Evolutionary conservation across 2,113 vertebrate species (phyloP).

Genomic region (Alces alces): DNA sequence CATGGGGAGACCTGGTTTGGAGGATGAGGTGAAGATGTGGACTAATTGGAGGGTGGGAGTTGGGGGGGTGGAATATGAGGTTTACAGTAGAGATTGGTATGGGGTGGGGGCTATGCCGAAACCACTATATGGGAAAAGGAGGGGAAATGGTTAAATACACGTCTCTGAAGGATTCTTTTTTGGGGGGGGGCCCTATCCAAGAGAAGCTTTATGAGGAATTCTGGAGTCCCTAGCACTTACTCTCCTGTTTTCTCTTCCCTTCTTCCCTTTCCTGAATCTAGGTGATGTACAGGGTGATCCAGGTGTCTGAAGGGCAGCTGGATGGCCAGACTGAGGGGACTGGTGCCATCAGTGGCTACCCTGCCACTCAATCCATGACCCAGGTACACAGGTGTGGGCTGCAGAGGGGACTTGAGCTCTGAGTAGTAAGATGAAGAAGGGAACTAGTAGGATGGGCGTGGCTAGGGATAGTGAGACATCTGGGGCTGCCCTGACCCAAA

Average conservation of each 20-base stretch:
- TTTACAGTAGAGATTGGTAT: neutral
- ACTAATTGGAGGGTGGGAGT: neutral
- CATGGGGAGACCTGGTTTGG: neutral
- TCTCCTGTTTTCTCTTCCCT: neutral
- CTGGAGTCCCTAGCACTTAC: neutral
- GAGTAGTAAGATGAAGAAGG: neutral
- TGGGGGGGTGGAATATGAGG: neutral
- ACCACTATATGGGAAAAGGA: neutral
- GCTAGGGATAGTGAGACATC: neutral
- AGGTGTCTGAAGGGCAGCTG: constrained; percentile 93
- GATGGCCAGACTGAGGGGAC: constrained; percentile 90
- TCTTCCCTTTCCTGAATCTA: constrained; percentile 45
- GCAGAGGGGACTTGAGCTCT: neutral
- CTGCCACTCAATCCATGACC: constrained; percentile 88
- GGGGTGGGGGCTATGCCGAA: neutral
- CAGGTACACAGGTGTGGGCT: constrained; percentile 79
- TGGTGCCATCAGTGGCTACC: constrained; percentile 92
- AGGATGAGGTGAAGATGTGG: neutral
- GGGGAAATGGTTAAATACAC: neutral
- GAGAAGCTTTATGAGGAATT: neutral
- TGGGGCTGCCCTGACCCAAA: neutral
- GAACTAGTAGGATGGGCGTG: neutral
- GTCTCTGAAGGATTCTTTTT: neutral
- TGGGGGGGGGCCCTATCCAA: neutral
- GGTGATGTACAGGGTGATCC: constrained; percentile 96